Percentiles rank a stretch among this genome's conserved stretches.
Conservation (phyloP, 2,888 invertebrate genomes). For the Serrognathus titanus region DNA sequence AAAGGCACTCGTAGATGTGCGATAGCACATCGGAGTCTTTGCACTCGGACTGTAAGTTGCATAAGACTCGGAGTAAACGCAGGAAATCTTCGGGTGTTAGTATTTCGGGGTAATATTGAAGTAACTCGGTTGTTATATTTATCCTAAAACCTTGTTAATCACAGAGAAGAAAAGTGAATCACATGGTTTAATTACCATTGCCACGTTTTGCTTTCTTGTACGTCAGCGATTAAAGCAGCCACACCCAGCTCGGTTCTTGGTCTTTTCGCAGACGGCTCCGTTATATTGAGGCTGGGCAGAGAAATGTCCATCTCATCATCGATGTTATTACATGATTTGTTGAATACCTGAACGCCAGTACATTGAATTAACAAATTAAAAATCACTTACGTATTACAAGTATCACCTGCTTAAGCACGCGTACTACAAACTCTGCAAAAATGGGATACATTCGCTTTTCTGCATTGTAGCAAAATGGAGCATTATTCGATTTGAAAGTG, state of each 20-base stretch:
- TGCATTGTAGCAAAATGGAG: constrained; percentile 17
- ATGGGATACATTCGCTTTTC: constrained; percentile 23
- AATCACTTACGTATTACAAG: constrained; percentile 6
- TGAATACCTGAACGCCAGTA: constrained; percentile 13
- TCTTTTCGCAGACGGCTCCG: constrained; percentile 32
- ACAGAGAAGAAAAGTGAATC: neutral
- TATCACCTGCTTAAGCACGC: constrained; percentile 45
- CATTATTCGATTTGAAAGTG: constrained; percentile 14
- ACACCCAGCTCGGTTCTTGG: constrained; percentile 34
- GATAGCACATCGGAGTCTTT: constrained; percentile 41
- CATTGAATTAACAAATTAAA: neutral
- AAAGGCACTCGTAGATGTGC: constrained; percentile 42
- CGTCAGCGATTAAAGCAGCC: constrained; percentile 36
- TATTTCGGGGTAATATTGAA: constrained; percentile 46
- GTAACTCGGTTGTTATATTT: constrained; percentile 42
- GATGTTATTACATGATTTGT: neutral
- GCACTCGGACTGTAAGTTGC: constrained; percentile 38
- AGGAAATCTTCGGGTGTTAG: constrained; percentile 42
- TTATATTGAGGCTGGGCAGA: constrained; percentile 5
- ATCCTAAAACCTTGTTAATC: constrained; percentile 34
- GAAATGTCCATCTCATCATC: constrained; percentile 12
- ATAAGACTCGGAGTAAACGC: constrained; percentile 44
- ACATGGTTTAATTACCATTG: constrained; percentile 35
- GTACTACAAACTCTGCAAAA: constrained; percentile 38
- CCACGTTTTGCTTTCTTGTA: constrained; percentile 45